A percentile compares a stretch with the other conserved stretches of the same genome.
These are phyloP conservation scores for Sialis fuliginosa DNA, from an alignment of 2,888 invertebrate species.

Conservation along the genomic window DNA sequence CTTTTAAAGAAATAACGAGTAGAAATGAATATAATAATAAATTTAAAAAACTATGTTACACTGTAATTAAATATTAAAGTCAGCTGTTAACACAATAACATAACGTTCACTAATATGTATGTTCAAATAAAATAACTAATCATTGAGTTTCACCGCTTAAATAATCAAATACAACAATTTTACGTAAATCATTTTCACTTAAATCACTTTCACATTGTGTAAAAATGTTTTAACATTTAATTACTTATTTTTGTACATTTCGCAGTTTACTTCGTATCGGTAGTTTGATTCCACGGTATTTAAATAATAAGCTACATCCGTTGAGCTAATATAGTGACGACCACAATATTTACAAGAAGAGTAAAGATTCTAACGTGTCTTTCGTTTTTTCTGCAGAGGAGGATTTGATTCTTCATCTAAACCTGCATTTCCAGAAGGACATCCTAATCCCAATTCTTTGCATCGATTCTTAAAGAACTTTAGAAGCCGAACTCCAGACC, in stretches of 20 bases:
- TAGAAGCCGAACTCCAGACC: constrained; percentile 56
- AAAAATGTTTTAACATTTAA: neutral
- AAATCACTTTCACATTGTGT: neutral
- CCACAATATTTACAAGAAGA: neutral
- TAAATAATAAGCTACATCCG: neutral
- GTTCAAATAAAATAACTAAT: no score
- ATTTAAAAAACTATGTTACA: no score
- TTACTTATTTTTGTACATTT: no score
- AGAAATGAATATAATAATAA: no score
- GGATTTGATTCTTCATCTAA: neutral
- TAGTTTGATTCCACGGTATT: neutral
- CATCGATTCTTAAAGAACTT: constrained; percentile 54
- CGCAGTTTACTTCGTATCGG: no score
- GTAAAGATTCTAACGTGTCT: neutral
- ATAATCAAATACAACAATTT: neutral
- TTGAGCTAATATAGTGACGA: neutral
- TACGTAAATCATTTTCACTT: neutral
- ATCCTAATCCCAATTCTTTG: constrained; percentile 41
- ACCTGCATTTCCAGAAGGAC: constrained; percentile 19
- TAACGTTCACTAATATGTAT: no score
- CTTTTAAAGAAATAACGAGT: no score
- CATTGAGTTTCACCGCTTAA: no score
- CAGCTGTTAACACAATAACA: no score
- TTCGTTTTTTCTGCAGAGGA: neutral
- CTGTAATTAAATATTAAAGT: no score